A percentile compares a stretch with the other conserved stretches of the same genome.
phyloP scores from a whole-genome alignment of 2,797 vertebrate species.

The Enteromius treurensis region DNA sequence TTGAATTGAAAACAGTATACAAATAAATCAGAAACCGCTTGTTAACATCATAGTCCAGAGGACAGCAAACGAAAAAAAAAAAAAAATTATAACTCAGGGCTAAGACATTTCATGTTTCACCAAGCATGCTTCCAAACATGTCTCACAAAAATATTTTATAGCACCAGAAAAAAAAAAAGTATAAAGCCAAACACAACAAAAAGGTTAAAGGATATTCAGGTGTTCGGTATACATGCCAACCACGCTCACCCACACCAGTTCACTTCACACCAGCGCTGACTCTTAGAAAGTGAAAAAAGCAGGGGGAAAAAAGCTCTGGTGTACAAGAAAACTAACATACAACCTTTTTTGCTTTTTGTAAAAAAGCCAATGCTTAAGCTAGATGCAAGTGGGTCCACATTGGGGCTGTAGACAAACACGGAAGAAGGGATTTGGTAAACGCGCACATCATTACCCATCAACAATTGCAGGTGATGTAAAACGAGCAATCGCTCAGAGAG shows the following conservation, averaged over 20 bases:
- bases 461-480: conserved; percentile 48
- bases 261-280: conserved; percentile 1
- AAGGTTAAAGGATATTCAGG: conserved; percentile 17
- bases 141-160: conserved; percentile 13
- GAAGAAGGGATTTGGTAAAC: conserved; percentile 28
- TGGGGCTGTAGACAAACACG: conserved; percentile 18
- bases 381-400: conserved; percentile 10
- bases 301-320: neutral
- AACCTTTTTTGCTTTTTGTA: conserved; percentile 22
- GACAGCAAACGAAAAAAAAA: conserved; percentile 34
- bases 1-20: conserved; percentile 58
- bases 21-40: conserved; percentile 55
- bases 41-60: conserved; percentile 47
- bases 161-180: neutral
- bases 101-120: conserved; percentile 55
- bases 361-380: neutral
- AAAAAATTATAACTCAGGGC: conserved; percentile 38
- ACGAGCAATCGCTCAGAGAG: conserved; percentile 48
- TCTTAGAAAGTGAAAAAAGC: neutral
- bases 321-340: conserved; percentile 17
- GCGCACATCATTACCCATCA: conserved; percentile 52
- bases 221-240: conserved; percentile 19
- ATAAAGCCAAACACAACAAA: neutral
- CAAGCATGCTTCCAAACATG: conserved; percentile 41
- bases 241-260: conserved; percentile 6